phyloP scores from a whole-genome alignment of 2,888 invertebrate species.

The Ophion ventricosus region DNA sequence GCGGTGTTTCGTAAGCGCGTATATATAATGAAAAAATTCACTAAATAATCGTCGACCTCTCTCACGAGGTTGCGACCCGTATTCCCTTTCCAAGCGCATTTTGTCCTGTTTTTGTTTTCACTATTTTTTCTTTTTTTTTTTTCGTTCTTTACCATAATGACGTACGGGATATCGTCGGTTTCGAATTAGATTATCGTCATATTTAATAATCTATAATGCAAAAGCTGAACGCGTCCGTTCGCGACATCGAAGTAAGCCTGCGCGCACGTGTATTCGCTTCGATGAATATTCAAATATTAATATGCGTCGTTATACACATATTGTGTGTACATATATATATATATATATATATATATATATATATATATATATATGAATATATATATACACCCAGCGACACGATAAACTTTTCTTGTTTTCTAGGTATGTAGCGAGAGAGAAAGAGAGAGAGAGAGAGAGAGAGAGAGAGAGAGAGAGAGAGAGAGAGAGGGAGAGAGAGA shows the following conservation, averaged over 20 bases:
- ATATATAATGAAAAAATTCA: constrained; percentile 73
- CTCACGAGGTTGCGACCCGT: constrained; percentile 76
- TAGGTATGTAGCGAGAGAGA: not conserved
- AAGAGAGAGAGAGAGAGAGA: not conserved
- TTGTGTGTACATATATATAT: no score
- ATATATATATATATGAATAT: no score
- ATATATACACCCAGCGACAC: not conserved
- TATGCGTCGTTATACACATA: constrained; percentile 1
- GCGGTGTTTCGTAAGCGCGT: constrained; percentile 68
- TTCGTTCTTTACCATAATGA: not conserved
- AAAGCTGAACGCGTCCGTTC: not conserved
- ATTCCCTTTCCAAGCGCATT: constrained; percentile 36
- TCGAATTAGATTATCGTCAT: constrained; percentile 58
- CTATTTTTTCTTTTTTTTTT: constrained; percentile 2
- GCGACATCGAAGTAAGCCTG: not conserved
- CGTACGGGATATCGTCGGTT: constrained; percentile 32
- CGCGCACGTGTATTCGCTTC: constrained; percentile 9
- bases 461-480: not conserved
- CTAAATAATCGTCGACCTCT: constrained; percentile 77
- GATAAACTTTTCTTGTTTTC: constrained; percentile 11
- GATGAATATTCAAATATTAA: constrained; percentile 59
- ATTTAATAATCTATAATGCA: constrained; percentile 65
- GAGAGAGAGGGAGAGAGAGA: not conserved
- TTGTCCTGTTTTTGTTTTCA: constrained; percentile 63
- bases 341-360: no score